Conservation (phyloP, 2,888 invertebrate genomes). For the Sisyra terminalis region DNA sequence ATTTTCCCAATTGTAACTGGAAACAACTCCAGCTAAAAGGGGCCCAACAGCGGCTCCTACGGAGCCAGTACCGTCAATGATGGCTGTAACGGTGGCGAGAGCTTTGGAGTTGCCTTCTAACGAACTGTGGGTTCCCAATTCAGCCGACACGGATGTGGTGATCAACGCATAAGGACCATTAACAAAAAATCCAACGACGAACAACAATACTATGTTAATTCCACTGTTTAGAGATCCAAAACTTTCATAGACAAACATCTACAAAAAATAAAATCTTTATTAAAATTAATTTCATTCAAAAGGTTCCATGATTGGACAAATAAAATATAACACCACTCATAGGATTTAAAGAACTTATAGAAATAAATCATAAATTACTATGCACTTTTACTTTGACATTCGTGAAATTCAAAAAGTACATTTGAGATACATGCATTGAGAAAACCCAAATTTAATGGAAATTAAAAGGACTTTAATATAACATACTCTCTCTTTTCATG, state of each 20-base stretch:
- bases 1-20: constrained; percentile 59
- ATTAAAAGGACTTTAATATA: too few relatives aligned
- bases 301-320: too few relatives aligned
- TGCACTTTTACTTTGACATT: too few relatives aligned
- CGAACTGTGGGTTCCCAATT: constrained; percentile 77
- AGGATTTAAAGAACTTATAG: too few relatives aligned
- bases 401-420: too few relatives aligned
- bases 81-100: constrained; percentile 91
- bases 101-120: constrained; percentile 75
- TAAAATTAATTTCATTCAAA: too few relatives aligned
- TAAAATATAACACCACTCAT: too few relatives aligned
- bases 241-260: constrained; percentile 67
- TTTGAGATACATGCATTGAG: too few relatives aligned
- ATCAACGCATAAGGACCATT: constrained; percentile 95
- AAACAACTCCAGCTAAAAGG: constrained; percentile 68
- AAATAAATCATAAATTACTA: too few relatives aligned
- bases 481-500: too few relatives aligned
- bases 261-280: constrained; percentile 22
- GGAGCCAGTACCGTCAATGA: constrained; percentile 93
- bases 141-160: constrained; percentile 91
- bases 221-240: constrained; percentile 45
- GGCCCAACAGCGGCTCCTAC: constrained; percentile 88
- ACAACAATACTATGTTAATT: constrained; percentile 48
- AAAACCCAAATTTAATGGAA: too few relatives aligned
- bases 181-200: constrained; percentile 66